These are phyloP conservation scores for Halocaridina rubra DNA, from an alignment of 2,888 invertebrate genomes.

Conservation along the genomic window DNA sequence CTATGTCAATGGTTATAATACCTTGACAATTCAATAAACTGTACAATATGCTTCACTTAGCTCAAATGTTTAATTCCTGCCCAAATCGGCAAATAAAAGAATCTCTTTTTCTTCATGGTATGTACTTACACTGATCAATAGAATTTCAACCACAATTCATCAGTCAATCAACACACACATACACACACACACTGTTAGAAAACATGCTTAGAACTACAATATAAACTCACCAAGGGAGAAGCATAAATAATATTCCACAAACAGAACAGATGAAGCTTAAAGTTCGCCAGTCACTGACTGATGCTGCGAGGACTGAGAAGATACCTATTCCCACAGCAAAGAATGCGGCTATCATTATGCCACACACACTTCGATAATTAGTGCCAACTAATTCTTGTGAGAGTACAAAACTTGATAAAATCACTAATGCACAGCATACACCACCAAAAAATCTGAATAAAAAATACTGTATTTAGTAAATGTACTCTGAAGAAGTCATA, in stretches of 20 bases:
- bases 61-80: too few species aligned
- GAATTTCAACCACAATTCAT: too few species aligned
- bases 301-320: constrained; percentile 64
- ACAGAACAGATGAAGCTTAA: constrained; percentile 59
- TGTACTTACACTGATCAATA: too few species aligned
- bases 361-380: constrained; percentile 54
- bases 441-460: constrained; percentile 53
- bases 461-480: neutral
- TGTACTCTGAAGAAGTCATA: too few species aligned
- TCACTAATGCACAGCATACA: constrained; percentile 53
- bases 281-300: constrained; percentile 64
- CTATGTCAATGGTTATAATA: too few species aligned
- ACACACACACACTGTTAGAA: too few species aligned
- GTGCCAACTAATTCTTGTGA: constrained; percentile 59
- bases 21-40: too few species aligned
- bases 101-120: too few species aligned
- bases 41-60: too few species aligned
- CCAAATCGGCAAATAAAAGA: too few species aligned
- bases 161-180: too few species aligned
- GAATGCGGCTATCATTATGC: constrained; percentile 33
- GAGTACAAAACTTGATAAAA: constrained; percentile 58
- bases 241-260: constrained; percentile 56
- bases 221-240: constrained; percentile 65
- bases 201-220: too few species aligned
- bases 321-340: constrained; percentile 66